Evolutionary conservation across 2,797 vertebrate species (phyloP).

Genomic region (Serranus cabrilla): DNA sequence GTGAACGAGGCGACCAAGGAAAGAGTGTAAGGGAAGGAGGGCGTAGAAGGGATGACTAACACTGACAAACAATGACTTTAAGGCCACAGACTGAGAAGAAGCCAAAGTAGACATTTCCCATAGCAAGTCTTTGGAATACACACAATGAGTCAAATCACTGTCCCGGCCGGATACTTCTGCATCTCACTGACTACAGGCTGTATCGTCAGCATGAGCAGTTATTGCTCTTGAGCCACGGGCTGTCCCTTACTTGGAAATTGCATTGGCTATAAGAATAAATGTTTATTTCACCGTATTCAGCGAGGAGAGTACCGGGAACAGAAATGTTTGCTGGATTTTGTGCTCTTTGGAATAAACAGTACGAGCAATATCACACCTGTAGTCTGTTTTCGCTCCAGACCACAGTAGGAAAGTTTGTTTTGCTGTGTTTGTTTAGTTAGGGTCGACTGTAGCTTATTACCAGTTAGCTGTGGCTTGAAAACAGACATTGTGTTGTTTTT

Average conservation of each 20-base stretch:
- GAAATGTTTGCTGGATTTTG: constrained; percentile 25
- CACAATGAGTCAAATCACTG: constrained; percentile 71
- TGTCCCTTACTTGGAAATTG: constrained; percentile 47
- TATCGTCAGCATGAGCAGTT: constrained; percentile 53
- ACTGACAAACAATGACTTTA: constrained; percentile 71
- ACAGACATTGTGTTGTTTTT: constrained; percentile 19
- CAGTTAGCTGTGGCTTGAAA: constrained; percentile 22
- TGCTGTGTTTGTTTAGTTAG: constrained; percentile 32
- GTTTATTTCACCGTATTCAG: constrained; percentile 34
- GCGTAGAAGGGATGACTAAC: constrained; percentile 65
- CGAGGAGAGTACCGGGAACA: not conserved
- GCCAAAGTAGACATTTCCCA: constrained; percentile 81
- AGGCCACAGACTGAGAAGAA: constrained; percentile 59
- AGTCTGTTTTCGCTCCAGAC: constrained; percentile 30
- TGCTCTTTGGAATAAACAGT: constrained; percentile 28
- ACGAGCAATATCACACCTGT: constrained; percentile 17
- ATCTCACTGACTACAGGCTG: constrained; percentile 68
- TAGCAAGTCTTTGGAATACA: constrained; percentile 68
- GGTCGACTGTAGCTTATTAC: constrained; percentile 40
- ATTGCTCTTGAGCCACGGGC: constrained; percentile 59
- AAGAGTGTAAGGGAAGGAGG: constrained; percentile 46
- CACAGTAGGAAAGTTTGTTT: constrained; percentile 29
- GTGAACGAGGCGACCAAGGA: constrained; percentile 49
- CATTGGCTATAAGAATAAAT: constrained; percentile 42
- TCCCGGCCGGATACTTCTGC: constrained; percentile 47